Conservation (phyloP, 1,140 invertebrate species). For the Leptestheria dahalacensis region DNA sequence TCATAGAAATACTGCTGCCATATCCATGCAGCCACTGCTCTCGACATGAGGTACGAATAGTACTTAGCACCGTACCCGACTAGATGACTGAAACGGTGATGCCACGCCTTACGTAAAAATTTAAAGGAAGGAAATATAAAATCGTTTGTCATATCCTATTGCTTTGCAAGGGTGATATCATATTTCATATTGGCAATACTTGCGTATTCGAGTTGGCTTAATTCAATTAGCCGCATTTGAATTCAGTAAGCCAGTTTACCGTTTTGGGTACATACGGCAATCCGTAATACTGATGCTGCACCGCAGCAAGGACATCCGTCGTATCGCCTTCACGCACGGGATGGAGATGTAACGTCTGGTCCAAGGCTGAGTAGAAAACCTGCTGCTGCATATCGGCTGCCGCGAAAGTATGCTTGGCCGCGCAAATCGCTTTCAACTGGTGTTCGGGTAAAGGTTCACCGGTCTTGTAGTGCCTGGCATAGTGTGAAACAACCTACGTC, state of each 20-base stretch:
- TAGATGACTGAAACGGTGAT: conserved; percentile 87
- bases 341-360: conserved; percentile 72
- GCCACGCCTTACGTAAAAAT: conserved; percentile 58
- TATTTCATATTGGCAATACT: too few species aligned
- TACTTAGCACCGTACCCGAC: conserved; percentile 97
- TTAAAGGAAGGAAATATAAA: too few species aligned
- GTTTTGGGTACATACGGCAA: conserved; percentile 76
- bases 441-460: conserved; percentile 62
- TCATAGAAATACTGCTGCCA: conserved; percentile 77
- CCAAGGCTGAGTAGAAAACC: conserved; percentile 72
- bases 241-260: conserved; percentile 34
- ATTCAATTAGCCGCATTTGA: background rate
- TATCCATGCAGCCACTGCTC: conserved; percentile 80
- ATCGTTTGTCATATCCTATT: background rate
- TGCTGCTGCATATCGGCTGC: conserved; percentile 86
- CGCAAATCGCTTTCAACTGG: conserved; percentile 58
- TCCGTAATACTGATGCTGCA: conserved; percentile 70
- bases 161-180: background rate
- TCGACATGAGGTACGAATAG: conserved; percentile 90
- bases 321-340: conserved; percentile 32
- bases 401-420: conserved; percentile 67
- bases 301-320: conserved; percentile 60
- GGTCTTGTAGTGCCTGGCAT: conserved; percentile 84
- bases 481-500: conserved; percentile 57
- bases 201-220: background rate